A percentile compares a stretch with the other conserved stretches of the same genome.
phyloP scores from a whole-genome alignment of 2,797 vertebrate genomes.

The Chelmon rostratus region DNA sequence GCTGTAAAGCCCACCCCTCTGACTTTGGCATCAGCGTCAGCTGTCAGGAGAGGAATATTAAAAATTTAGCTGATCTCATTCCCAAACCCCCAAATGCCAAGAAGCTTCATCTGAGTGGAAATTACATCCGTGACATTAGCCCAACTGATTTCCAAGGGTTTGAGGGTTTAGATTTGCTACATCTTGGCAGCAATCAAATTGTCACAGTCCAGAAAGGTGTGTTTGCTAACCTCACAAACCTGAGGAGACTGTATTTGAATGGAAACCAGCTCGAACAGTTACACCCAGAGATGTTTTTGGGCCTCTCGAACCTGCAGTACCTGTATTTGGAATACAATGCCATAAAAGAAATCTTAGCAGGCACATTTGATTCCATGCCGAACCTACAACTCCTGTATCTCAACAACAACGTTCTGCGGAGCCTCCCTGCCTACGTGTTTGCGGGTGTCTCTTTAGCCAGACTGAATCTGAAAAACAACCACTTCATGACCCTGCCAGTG shows the following conservation, averaged over 20 bases:
- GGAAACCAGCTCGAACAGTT: conserved; percentile 97
- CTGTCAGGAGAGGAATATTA: conserved; percentile 96
- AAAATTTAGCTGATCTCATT: conserved; percentile 90
- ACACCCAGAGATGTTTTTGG: conserved; percentile 96
- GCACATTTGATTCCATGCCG: conserved; percentile 97
- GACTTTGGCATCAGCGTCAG: conserved; percentile 97
- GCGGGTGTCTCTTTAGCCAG: conserved; percentile 93
- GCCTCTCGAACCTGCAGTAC: conserved; percentile 96
- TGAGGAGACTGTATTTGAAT: conserved; percentile 96
- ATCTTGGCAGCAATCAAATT: conserved; percentile 98
- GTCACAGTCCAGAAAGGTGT: conserved; percentile 91
- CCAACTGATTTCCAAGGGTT: conserved; percentile 92
- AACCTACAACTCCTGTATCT: conserved; percentile 97
- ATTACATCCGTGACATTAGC: conserved; percentile 93
- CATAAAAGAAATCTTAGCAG: conserved; percentile 96
- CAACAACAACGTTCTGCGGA: conserved; percentile 96
- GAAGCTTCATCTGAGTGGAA: conserved; percentile 96
- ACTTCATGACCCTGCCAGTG: conserved; percentile 99
- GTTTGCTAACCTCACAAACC: conserved; percentile 96
- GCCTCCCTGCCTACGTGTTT: conserved; percentile 95
- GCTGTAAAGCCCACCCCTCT: conserved; percentile 96
- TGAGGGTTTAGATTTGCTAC: conserved; percentile 96
- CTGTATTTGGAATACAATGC: conserved; percentile 99
- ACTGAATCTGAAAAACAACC: conserved; percentile 97
- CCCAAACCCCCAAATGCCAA: conserved; percentile 96